Conservation (phyloP, 2,113 vertebrate species). For the rabbit (Oryctolagus cuniculus) region DNA sequence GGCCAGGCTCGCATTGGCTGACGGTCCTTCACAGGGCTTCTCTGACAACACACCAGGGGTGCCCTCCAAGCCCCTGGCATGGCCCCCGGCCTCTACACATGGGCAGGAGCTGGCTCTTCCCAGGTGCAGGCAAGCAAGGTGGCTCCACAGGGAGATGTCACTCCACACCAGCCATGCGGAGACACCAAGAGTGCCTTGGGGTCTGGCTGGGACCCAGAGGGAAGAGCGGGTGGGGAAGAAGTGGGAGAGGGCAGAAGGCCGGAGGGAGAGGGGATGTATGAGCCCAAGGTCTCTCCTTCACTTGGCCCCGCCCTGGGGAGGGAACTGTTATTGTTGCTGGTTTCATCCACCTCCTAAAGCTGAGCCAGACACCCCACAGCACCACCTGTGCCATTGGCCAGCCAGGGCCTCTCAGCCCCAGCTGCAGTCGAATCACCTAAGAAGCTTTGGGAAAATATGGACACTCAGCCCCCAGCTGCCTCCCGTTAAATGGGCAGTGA, state of each 20-base stretch:
- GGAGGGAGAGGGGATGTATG: background rate
- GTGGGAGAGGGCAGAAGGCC: background rate
- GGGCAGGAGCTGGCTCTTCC: background rate
- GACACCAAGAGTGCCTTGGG: background rate
- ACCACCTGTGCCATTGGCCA: background rate
- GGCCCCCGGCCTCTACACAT: background rate
- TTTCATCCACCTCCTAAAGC: background rate
- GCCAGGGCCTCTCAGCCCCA: background rate
- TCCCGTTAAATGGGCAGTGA: background rate
- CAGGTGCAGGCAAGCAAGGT: background rate
- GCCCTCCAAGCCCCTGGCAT: fast-evolving
- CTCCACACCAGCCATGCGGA: background rate
- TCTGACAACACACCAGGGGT: background rate
- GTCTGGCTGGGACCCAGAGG: background rate
- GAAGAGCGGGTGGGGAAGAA: too few relatives aligned
- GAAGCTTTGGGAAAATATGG: background rate
- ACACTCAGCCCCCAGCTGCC: background rate
- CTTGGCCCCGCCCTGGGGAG: background rate
- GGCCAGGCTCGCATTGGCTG: background rate
- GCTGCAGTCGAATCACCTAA: background rate
- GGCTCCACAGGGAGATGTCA: background rate
- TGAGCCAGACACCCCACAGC: background rate
- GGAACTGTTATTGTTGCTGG: background rate
- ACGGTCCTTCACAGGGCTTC: fast-evolving
- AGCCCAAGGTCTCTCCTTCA: background rate